phyloP scores from a whole-genome alignment of 2,797 vertebrate genomes.

The Apogon talboti region DNA sequence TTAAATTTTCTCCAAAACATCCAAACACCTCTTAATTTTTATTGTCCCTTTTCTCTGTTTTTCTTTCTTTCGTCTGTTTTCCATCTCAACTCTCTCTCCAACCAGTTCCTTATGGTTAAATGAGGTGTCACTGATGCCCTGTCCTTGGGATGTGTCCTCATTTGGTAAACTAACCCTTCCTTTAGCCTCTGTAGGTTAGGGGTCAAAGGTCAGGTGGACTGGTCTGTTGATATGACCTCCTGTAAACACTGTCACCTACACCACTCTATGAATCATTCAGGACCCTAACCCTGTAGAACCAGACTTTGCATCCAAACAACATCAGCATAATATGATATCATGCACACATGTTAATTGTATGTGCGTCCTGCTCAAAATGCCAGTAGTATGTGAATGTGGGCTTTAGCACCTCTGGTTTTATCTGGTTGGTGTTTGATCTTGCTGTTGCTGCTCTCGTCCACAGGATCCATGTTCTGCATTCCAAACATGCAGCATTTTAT shows the following conservation, averaged over 20 bases:
- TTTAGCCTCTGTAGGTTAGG: conserved; percentile 57
- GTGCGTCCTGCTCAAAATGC: conserved; percentile 16
- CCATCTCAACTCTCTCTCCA: neutral
- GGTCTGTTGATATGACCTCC: conserved; percentile 58
- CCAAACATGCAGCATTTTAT: conserved; percentile 76
- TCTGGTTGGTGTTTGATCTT: conserved; percentile 41
- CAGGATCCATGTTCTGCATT: conserved; percentile 72
- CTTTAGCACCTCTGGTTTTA: conserved; percentile 18
- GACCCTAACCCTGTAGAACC: conserved; percentile 15
- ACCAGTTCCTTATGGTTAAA: conserved; percentile 1
- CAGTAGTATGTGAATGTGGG: conserved; percentile 14
- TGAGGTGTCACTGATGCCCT: conserved; percentile 41
- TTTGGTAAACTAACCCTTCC: conserved; percentile 58
- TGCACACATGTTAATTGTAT: neutral
- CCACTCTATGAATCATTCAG: conserved; percentile 57
- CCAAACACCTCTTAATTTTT: neutral
- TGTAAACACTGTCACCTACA: conserved; percentile 71
- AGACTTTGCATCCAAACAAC: conserved; percentile 36
- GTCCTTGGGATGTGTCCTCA: conserved; percentile 17
- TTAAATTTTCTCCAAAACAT: conserved; percentile 1
- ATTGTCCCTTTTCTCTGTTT: too few species aligned
- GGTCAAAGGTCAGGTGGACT: conserved; percentile 67
- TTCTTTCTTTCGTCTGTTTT: neutral
- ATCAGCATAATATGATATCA: conserved; percentile 1
- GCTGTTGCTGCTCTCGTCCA: conserved; percentile 46